Conservation (phyloP, 2,113 vertebrate genomes). For the Hydropotes inermis region DNA sequence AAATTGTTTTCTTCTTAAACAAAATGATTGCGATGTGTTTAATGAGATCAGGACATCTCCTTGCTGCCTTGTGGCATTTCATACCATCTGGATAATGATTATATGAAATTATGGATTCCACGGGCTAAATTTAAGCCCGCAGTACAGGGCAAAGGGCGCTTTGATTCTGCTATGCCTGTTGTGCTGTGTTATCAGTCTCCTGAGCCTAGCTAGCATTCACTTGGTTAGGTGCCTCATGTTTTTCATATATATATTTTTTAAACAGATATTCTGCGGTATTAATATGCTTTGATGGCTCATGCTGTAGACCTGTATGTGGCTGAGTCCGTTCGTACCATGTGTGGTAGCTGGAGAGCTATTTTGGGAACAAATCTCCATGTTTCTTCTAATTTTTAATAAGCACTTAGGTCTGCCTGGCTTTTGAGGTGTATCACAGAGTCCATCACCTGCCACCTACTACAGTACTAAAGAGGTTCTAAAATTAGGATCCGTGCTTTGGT, state of each 20-base stretch:
- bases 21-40: slow-evolving; percentile 18
- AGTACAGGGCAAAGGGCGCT: background rate
- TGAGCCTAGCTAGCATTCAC: background rate
- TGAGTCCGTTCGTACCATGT: background rate
- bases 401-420: slow-evolving; percentile 24
- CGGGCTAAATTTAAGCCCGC: background rate
- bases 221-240: background rate
- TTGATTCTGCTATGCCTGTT: background rate
- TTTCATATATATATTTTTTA: background rate
- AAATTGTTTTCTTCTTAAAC: slow-evolving; percentile 30
- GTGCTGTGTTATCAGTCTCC: background rate
- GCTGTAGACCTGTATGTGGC: background rate
- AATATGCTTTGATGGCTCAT: background rate
- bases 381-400: slow-evolving; percentile 67
- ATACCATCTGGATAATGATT: background rate
- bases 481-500: slow-evolving; percentile 23
- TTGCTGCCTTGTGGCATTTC: background rate
- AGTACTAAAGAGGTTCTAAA: slow-evolving; percentile 30
- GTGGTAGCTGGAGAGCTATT: slow-evolving; percentile 25
- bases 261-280: background rate
- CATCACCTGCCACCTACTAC: background rate
- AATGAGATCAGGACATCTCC: background rate
- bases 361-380: slow-evolving; percentile 38
- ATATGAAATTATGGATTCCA: background rate
- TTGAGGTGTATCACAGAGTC: background rate